These are phyloP conservation scores for Lepeophtheirus salmonis DNA, from an alignment of 1,140 invertebrate species.

Conservation along the genomic window DNA sequence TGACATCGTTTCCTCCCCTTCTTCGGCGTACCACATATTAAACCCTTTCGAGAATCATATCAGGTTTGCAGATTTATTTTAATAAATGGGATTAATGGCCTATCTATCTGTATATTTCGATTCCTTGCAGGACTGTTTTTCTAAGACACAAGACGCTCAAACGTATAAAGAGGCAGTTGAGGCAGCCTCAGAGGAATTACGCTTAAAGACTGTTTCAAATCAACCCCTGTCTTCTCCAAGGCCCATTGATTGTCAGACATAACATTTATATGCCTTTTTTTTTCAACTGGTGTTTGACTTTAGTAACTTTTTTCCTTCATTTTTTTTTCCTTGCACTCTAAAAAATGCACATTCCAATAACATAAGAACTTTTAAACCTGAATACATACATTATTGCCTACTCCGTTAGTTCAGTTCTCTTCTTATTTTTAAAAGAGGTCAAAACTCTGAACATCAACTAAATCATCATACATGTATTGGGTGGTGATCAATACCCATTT, in stretches of 20 bases:
- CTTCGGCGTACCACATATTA: background rate
- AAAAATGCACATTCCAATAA: too few relatives aligned
- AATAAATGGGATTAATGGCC: background rate
- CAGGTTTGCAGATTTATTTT: background rate
- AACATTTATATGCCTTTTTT: too few relatives aligned
- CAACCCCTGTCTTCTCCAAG: background rate
- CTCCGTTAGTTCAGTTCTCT: too few relatives aligned
- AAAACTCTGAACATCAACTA: too few relatives aligned
- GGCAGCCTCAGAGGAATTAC: background rate
- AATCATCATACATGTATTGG: too few relatives aligned
- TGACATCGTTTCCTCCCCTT: background rate
- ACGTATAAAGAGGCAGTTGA: background rate
- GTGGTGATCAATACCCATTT: too few relatives aligned
- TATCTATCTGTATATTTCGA: background rate
- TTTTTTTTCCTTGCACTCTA: too few relatives aligned
- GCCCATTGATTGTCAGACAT: background rate
- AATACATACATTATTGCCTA: too few relatives aligned
- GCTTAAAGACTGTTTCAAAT: background rate
- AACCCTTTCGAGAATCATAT: background rate
- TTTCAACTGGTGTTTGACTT: too few relatives aligned
- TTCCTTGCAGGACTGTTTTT: background rate
- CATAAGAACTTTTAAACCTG: too few relatives aligned
- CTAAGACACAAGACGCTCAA: background rate
- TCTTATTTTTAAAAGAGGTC: too few relatives aligned
- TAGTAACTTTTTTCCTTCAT: too few relatives aligned